These are phyloP conservation scores for Sesia apiformis DNA, from an alignment of 2,888 invertebrate genomes.

Conservation along the genomic window DNA sequence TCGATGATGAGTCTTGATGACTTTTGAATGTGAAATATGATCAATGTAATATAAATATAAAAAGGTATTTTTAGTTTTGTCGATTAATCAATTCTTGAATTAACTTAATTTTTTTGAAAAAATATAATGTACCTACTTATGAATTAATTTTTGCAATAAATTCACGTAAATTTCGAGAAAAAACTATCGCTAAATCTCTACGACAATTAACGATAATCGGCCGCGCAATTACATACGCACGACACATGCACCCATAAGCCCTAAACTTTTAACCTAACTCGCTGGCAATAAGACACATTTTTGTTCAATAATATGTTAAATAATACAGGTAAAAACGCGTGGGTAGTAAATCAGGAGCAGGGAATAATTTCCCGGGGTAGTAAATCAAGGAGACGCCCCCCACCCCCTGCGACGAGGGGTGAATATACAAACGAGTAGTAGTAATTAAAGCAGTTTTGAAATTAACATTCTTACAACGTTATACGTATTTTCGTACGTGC, in stretches of 20 bases:
- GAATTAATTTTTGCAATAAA: no score
- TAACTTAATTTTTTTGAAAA: no score
- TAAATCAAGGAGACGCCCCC: conserved; percentile 24
- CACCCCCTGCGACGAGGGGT: neutral
- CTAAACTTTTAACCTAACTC: neutral
- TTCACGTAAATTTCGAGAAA: neutral
- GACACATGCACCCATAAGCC: conserved; percentile 11
- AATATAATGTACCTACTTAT: no score
- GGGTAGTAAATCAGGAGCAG: conserved; percentile 48
- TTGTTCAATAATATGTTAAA: conserved; percentile 13
- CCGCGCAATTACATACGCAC: conserved; percentile 8
- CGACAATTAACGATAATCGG: conserved; percentile 4
- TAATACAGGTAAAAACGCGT: conserved; percentile 45
- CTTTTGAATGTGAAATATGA: no score
- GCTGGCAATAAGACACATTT: neutral
- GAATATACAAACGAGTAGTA: conserved; percentile 1
- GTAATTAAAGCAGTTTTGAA: conserved; percentile 11
- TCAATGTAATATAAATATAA: no score
- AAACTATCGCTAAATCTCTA: conserved; percentile 3
- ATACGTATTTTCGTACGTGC: no score
- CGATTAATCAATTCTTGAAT: no score
- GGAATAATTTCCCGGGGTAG: conserved; percentile 46
- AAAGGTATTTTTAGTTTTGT: no score
- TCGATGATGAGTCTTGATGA: no score
- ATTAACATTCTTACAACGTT: conserved; percentile 12